Evolutionary conservation across 2,888 invertebrate genomes (phyloP).

Genomic region (Drosophila barbarae): DNA sequence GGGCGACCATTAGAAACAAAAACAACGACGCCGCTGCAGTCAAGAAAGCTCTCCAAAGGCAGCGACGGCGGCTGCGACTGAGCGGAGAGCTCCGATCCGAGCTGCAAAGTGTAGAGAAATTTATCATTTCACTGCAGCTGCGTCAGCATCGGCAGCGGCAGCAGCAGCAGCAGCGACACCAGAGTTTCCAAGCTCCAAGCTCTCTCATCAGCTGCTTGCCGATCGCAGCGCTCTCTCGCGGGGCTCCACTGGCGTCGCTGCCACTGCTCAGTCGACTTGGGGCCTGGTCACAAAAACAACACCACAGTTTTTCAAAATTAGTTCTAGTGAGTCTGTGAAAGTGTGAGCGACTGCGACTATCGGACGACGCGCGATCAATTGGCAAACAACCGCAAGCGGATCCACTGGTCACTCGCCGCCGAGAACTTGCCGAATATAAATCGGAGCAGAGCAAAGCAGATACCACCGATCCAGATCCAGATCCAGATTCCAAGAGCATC

Average conservation of each 20-base stretch:
- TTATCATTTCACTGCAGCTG: slow-evolving; percentile 71
- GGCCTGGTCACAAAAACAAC: slow-evolving; percentile 74
- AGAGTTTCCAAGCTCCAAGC: slow-evolving; percentile 40
- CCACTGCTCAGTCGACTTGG: slow-evolving; percentile 33
- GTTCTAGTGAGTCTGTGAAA: slow-evolving; percentile 79
- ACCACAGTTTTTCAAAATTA: slow-evolving; percentile 75
- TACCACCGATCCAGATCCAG: slow-evolving; percentile 7
- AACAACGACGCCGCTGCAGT: slow-evolving; percentile 48
- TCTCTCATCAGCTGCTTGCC: slow-evolving; percentile 50
- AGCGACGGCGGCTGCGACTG: slow-evolving; percentile 29
- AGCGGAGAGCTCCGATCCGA: slow-evolving; percentile 36
- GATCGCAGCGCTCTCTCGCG: slow-evolving; percentile 48
- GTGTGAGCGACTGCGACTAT: slow-evolving; percentile 71
- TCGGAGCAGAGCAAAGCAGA: slow-evolving; percentile 5
- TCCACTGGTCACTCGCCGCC: slow-evolving; percentile 42
- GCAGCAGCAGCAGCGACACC: slow-evolving; percentile 33
- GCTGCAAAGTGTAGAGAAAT: slow-evolving; percentile 75
- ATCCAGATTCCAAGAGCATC: slow-evolving; percentile 7
- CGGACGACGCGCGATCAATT: slow-evolving; percentile 55
- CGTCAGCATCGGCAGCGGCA: slow-evolving; percentile 31
- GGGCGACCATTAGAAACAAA: slow-evolving; percentile 56
- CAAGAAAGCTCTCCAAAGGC: slow-evolving; percentile 62
- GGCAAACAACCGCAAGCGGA: slow-evolving; percentile 42
- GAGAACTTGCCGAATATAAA: slow-evolving; percentile 31
- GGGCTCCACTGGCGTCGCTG: slow-evolving; percentile 16